Evolutionary conservation across 2,888 invertebrate species (phyloP).

Genomic region (Leptothorax acervorum): DNA sequence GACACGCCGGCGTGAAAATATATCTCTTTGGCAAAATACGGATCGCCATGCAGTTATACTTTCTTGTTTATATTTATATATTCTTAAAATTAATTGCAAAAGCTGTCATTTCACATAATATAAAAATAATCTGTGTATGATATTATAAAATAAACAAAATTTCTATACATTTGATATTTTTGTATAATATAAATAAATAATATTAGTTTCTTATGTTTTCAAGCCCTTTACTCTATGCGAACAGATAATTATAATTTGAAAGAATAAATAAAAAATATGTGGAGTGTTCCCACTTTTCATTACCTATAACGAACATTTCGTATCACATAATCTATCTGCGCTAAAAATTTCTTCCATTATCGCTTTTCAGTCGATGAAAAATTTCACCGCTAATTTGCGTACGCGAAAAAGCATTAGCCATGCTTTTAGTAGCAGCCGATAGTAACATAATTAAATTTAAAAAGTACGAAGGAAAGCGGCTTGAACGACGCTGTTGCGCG

Average conservation of each 20-base stretch:
- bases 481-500: not conserved
- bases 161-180: not conserved
- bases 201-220: not conserved
- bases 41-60: not conserved
- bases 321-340: not conserved
- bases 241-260: not conserved
- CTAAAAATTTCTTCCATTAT: not conserved
- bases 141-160: not conserved
- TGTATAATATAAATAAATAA: not conserved
- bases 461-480: not conserved
- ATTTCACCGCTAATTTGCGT: not conserved
- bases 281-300: not conserved
- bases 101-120: not conserved
- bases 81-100: not conserved
- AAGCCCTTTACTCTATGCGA: not conserved
- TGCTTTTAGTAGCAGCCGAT: conserved; percentile 16
- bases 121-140: not conserved
- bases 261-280: not conserved
- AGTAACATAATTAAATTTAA: conserved; percentile 39
- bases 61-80: not conserved
- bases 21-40: not conserved
- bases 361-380: not conserved
- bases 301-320: not conserved
- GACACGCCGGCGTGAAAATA: not conserved
- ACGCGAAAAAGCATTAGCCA: not conserved